Base-by-base conservation (phyloP, 2,113 vertebrate genomes). In the human region DNA sequence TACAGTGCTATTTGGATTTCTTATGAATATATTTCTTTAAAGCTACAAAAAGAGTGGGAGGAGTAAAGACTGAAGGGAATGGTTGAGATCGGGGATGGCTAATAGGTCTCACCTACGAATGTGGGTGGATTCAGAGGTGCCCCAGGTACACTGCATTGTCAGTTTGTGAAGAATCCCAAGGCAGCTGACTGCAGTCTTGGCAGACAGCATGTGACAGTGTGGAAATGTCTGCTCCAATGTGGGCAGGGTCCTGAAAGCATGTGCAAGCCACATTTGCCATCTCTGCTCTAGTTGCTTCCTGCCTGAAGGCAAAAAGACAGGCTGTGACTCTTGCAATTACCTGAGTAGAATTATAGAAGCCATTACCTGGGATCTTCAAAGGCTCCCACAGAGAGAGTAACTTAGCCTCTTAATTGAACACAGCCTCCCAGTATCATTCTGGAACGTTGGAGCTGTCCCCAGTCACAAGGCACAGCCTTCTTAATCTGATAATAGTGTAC, bases 321-420 rank as follows among this genome's bases (percentile, higher is more conserved):
- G 40, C 61, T 48, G 45, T 48, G 84, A 76, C 25, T 85, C 90
- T 57, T 50, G 50, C 48, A 78, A 38, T 96, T 70, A 59, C 90
- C 38, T 20, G 55, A 17, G 61, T 4, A 50, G 50, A 96, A 70
- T 91, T 40, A 83, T 0, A 81, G 84, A 79, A 45, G 70, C 79
- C 68, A 32, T 92, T 86, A 88, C 75, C 89, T 80, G 38, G 76
- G n/a, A 16, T 80, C 90, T 96, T 97, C 93, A 94, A 96, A 96
- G 95, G 55, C 79, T 43, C 70, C 7, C 48, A 20, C 8, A 20
- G 90, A 93, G 89, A 82, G 55, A 89, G 45, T 50, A 35, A 76
- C 80, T 82, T 64, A 35, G 79, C 90, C 87, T 97, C 90, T 94
- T 96, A 64, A 96, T 61, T 72, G 92, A 92, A 84, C 16, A 8